phyloP scores from a whole-genome alignment of 2,888 invertebrate species.

The Andrena hattorfiana region DNA sequence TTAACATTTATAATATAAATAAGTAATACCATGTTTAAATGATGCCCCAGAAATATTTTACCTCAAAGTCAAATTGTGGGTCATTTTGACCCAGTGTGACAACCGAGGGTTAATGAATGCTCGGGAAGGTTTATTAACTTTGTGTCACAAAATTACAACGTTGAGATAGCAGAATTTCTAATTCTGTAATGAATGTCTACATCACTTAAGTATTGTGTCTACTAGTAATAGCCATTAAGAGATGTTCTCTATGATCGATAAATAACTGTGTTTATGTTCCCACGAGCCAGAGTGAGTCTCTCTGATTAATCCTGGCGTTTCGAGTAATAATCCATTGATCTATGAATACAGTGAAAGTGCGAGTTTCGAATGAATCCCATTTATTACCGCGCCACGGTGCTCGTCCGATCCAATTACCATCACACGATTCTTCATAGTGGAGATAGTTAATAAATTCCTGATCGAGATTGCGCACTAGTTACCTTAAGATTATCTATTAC shows the following conservation, averaged over 20 bases:
- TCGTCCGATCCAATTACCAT: conserved; percentile 28
- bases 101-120: no score
- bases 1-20: no score
- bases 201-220: neutral
- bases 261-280: neutral
- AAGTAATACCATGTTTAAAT: no score
- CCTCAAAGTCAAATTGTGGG: no score
- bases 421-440: conserved; percentile 8
- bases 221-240: neutral
- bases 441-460: conserved; percentile 18
- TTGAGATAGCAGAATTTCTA: neutral
- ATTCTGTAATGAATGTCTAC: neutral
- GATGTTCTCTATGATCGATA: neutral
- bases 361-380: conserved; percentile 36
- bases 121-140: no score
- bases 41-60: no score
- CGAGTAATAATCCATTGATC: conserved; percentile 10
- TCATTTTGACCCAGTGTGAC: no score
- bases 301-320: neutral
- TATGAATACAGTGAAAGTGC: conserved; percentile 34
- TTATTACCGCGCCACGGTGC: conserved; percentile 16
- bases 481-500: conserved; percentile 18
- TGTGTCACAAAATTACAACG: neutral
- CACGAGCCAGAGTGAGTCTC: neutral
- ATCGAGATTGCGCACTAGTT: conserved; percentile 12